Conservation (phyloP, 2,888 invertebrate genomes). For the Dryadula phaetusa region DNA sequence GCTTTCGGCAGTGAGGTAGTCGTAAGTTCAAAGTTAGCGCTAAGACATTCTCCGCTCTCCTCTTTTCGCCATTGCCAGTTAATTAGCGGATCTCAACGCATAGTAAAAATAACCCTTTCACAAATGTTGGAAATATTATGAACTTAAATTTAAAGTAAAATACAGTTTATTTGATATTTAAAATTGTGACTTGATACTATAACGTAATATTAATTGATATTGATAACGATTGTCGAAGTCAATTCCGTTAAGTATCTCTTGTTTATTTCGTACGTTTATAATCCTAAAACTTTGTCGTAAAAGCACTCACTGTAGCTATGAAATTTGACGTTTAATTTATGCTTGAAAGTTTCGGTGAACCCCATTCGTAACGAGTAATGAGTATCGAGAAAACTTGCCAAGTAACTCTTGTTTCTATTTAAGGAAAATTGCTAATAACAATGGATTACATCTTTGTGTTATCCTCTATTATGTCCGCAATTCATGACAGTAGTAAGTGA, state of each 20-base stretch:
- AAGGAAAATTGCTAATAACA: not conserved
- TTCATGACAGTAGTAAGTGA: no score
- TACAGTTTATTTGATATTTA: no score
- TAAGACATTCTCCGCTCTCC: no score
- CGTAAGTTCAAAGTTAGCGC: no score
- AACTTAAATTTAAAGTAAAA: no score
- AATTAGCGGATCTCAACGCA: no score
- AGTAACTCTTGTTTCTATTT: not conserved
- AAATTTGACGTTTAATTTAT: constrained; percentile 45
- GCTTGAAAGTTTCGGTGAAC: constrained; percentile 39
- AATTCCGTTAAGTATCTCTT: constrained; percentile 19
- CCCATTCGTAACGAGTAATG: constrained; percentile 21
- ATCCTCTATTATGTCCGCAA: no score
- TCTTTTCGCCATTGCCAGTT: no score
- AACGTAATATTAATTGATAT: not conserved
- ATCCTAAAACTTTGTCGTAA: constrained; percentile 27
- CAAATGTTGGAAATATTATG: no score
- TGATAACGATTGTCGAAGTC: constrained; percentile 14
- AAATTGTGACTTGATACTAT: no score
- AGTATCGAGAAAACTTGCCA: constrained; percentile 41
- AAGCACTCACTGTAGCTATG: constrained; percentile 39
- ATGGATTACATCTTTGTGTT: not conserved
- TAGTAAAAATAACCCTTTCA: no score
- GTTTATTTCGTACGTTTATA: constrained; percentile 26
- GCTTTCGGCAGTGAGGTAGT: no score